phyloP scores from a whole-genome alignment of 2,888 invertebrate genomes.

The Gnatocerus cornutus region DNA sequence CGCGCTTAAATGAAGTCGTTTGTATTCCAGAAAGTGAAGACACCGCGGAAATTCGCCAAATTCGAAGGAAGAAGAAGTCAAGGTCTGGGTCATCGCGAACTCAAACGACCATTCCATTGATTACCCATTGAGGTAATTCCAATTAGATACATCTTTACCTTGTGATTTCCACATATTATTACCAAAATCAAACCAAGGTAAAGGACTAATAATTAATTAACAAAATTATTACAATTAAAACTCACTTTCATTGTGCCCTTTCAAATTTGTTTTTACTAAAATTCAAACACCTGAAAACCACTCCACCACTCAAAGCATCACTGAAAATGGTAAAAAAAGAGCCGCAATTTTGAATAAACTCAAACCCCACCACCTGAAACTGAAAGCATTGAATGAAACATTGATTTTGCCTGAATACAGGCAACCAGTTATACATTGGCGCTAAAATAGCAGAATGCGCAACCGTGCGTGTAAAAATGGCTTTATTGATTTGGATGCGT shows the following conservation, averaged over 20 bases:
- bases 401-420: slow-evolving; percentile 30
- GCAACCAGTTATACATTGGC: slow-evolving; percentile 29
- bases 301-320: neutral
- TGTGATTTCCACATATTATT: too few species aligned
- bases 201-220: too few species aligned
- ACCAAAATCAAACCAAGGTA: slow-evolving; percentile 17
- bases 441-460: slow-evolving; percentile 19
- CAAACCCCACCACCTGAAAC: slow-evolving; percentile 42
- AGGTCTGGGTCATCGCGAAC: neutral
- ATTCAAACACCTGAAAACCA: neutral
- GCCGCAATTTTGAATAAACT: slow-evolving; percentile 29
- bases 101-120: too few species aligned
- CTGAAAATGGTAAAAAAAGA: slow-evolving; percentile 13
- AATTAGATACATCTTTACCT: too few species aligned
- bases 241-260: too few species aligned
- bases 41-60: neutral
- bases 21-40: slow-evolving; percentile 2
- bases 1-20: neutral
- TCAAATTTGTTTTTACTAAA: too few species aligned
- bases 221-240: too few species aligned
- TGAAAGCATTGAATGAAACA: slow-evolving; percentile 37
- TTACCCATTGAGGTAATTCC: too few species aligned
- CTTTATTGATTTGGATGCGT: slow-evolving; percentile 6
- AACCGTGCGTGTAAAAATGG: slow-evolving; percentile 3
- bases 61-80: neutral